Conservation (phyloP, 2,888 invertebrate genomes). For the Myopa tessellatipennis region DNA sequence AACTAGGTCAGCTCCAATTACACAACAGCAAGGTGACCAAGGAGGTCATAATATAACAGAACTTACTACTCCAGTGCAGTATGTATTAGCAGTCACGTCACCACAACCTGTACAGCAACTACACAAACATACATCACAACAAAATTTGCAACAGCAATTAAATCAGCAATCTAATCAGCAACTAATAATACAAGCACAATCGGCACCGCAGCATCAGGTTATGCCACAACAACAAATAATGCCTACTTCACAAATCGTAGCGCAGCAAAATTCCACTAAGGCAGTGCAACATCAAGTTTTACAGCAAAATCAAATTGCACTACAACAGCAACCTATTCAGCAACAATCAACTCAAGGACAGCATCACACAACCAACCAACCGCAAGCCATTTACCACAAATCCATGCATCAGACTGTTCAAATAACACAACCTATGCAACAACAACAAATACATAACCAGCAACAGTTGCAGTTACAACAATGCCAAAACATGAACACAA, state of each 20-base stretch:
- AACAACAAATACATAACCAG: slow-evolving; percentile 34
- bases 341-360: slow-evolving; percentile 30
- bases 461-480: slow-evolving; percentile 41
- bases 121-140: slow-evolving; percentile 18
- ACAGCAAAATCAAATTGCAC: slow-evolving; percentile 23
- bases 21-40: slow-evolving; percentile 26
- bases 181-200: neutral
- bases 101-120: slow-evolving; percentile 41
- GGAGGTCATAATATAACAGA: slow-evolving; percentile 60
- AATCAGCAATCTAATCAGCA: slow-evolving; percentile 12
- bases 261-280: slow-evolving; percentile 39
- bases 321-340: slow-evolving; percentile 26
- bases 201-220: slow-evolving; percentile 17
- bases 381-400: slow-evolving; percentile 30
- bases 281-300: slow-evolving; percentile 36
- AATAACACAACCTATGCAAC: slow-evolving; percentile 27
- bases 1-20: slow-evolving; percentile 52
- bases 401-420: slow-evolving; percentile 24
- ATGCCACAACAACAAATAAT: slow-evolving; percentile 40
- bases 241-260: slow-evolving; percentile 32
- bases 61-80: slow-evolving; percentile 53
- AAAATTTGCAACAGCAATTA: slow-evolving; percentile 30
- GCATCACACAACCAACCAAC: slow-evolving; percentile 27
- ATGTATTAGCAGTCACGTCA: slow-evolving; percentile 45
- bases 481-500: slow-evolving; percentile 10